phyloP scores from a whole-genome alignment of 2,888 invertebrate species.

The Acrocera orbiculus region DNA sequence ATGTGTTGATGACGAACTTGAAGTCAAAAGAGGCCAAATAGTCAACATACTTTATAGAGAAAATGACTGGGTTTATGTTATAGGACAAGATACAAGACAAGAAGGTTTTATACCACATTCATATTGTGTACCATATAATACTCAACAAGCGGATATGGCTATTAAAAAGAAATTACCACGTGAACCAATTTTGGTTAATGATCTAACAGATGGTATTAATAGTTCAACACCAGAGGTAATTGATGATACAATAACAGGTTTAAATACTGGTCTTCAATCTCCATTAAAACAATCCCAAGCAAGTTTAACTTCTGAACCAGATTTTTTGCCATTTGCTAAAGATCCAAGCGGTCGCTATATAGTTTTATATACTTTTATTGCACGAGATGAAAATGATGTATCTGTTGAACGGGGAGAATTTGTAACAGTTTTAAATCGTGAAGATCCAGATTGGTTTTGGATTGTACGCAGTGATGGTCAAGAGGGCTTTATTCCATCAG shows the following conservation, averaged over 20 bases:
- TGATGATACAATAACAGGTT: constrained; percentile 13
- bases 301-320: constrained; percentile 36
- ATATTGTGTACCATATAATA: constrained; percentile 71
- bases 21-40: constrained; percentile 75
- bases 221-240: constrained; percentile 13
- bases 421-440: constrained; percentile 86
- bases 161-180: constrained; percentile 77
- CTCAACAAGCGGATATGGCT: constrained; percentile 62
- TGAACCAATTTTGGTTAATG: constrained; percentile 38
- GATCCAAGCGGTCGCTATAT: constrained; percentile 82
- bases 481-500: constrained; percentile 90
- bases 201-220: constrained; percentile 27
- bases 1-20: constrained; percentile 86
- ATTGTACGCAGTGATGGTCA: constrained; percentile 80
- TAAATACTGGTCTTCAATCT: constrained; percentile 15
- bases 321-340: constrained; percentile 53
- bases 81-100: constrained; percentile 70
- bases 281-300: constrained; percentile 30
- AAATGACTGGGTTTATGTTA: constrained; percentile 95
- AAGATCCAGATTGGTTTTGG: constrained; percentile 96
- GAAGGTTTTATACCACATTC: constrained; percentile 93
- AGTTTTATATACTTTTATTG: constrained; percentile 83
- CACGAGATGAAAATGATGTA: constrained; percentile 84
- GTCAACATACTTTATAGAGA: constrained; percentile 90
- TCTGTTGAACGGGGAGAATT: constrained; percentile 87